Evolutionary conservation across 1,140 invertebrate species (phyloP).

Genomic region (Coelopa frigida): DNA sequence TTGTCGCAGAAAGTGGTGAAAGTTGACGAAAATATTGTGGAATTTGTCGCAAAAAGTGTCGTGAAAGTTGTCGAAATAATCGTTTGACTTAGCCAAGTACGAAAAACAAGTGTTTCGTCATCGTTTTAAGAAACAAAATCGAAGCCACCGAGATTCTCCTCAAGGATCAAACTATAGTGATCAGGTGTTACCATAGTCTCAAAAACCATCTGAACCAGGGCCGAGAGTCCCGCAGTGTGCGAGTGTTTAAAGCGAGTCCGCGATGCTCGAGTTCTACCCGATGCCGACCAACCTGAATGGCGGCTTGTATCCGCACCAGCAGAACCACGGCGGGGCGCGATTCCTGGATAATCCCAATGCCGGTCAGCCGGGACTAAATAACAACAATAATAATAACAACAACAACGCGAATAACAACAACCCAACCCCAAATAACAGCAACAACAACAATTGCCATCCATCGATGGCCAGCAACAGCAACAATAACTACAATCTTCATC

Average conservation of each 20-base stretch:
- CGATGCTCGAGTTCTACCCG: slow-evolving; percentile 44
- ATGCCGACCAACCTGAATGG: slow-evolving; percentile 43
- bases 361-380: slow-evolving; percentile 15
- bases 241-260: no score
- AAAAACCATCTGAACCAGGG: no score
- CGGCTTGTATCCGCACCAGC: slow-evolving; percentile 38
- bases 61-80: no score
- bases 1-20: no score
- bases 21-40: no score
- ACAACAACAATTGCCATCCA: slow-evolving; percentile 17
- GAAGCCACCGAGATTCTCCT: no score
- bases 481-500: slow-evolving; percentile 17
- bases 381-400: slow-evolving; percentile 15
- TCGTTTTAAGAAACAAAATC: no score
- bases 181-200: no score
- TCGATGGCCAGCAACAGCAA: slow-evolving; percentile 20
- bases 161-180: neutral
- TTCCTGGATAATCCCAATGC: slow-evolving; percentile 37
- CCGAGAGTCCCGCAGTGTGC: no score
- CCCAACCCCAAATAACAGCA: slow-evolving; percentile 4
- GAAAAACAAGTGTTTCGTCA: no score
- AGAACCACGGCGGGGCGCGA: slow-evolving; percentile 40
- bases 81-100: no score
- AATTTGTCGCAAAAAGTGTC: no score
- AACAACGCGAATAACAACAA: slow-evolving; percentile 11